These are phyloP conservation scores for Coelopa pilipes DNA, from an alignment of 2,888 invertebrate genomes.

Conservation along the genomic window DNA sequence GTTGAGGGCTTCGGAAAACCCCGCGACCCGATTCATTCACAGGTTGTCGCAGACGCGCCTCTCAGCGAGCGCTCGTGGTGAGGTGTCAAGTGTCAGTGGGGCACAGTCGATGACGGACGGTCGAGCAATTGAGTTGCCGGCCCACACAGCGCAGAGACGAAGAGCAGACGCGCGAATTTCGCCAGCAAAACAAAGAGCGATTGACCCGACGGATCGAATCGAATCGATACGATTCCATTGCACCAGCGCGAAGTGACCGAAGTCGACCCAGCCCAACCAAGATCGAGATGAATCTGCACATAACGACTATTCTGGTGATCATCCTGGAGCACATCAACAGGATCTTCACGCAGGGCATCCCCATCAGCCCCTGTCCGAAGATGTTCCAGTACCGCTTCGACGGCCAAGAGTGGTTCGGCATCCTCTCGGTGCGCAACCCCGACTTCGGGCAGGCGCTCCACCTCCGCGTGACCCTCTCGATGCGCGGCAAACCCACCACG, in stretches of 20 bases:
- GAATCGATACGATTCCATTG: no score
- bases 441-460: conserved; percentile 55
- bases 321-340: conserved; percentile 50
- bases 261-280: no score
- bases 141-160: not conserved
- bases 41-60: not conserved
- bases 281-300: conserved; percentile 47
- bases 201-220: not conserved
- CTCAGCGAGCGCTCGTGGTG: not conserved
- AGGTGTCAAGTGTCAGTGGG: conserved; percentile 31
- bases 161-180: not conserved
- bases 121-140: conserved; percentile 44
- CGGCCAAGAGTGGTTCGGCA: conserved; percentile 66
- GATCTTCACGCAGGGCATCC: conserved; percentile 57
- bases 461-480: conserved; percentile 59
- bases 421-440: conserved; percentile 63
- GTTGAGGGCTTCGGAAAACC: not conserved
- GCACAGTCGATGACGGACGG: conserved; percentile 44
- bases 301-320: conserved; percentile 47
- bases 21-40: conserved; percentile 23
- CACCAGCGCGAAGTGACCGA: no score
- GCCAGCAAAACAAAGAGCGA: not conserved
- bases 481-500: conserved; percentile 61
- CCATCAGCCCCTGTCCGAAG: conserved; percentile 63
- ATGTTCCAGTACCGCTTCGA: conserved; percentile 67